Base-by-base conservation (phyloP, 2,797 vertebrate species). In the Threskiornis aethiopicus region DNA sequence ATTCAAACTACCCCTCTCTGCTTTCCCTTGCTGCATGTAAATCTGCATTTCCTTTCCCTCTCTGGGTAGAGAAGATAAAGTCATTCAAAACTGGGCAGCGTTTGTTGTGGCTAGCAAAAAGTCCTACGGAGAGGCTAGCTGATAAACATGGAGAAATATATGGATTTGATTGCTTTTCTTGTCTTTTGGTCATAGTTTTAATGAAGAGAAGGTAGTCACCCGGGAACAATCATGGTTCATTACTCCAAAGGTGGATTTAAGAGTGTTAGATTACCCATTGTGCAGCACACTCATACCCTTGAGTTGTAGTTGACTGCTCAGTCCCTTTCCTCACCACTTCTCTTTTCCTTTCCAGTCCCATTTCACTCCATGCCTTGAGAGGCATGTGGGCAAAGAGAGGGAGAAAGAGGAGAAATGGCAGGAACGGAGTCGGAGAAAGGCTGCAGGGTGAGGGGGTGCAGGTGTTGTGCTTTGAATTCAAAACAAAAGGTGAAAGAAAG, bases 231-330 rank as follows among this genome's bases (percentile, higher is more conserved):
- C 21, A 7, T 6, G 10, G 7, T 39, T 87, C 21, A 5, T 59
- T 42, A 25, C 8, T 13, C 20, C 16, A 41, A 0, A 0, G 0
- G 16, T 39, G 21, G 20, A 16, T 65, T 91, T 33, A 18, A 31
- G 31, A 16, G 2, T 21, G 13, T 24, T 24, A 17, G 1, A 5
- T 26, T 25, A 41, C 15, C 20, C 10, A 4, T 1, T 17, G 22
- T 35, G 29, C 46, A 77, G 42, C 13, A 31, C 26, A 10, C 22
- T 47, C 42, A 5, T 2, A 49, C 17, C 8, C 15, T 66, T 72
- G 33, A 39, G 10, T 1, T 69, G 21, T 5, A 58, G 42, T 13
- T 49, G 71, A 16, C 21, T 54, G 9, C 12, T 37, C 67, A 49
- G 1, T 6, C 15, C 33, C 9, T 37, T 46, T 61, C 58, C n/a